A percentile compares a stretch with the other conserved stretches of the same genome.
These are phyloP conservation scores for Eptesicus fuscus DNA, from an alignment of 2,113 vertebrate genomes.

Conservation along the genomic window DNA sequence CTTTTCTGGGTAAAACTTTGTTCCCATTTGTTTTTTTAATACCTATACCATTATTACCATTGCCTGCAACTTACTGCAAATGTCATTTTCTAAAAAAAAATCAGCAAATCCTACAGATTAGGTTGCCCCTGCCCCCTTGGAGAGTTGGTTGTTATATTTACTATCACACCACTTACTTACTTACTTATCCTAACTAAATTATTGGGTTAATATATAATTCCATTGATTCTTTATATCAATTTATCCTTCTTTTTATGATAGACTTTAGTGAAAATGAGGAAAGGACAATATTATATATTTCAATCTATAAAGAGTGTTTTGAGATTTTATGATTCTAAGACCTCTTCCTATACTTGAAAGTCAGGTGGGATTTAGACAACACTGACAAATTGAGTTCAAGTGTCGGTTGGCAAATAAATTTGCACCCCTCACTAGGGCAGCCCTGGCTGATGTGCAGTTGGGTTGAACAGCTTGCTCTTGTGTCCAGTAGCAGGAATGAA, in stretches of 20 bases:
- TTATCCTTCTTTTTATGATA: background rate
- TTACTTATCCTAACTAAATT: background rate
- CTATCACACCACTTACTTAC: background rate
- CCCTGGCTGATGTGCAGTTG: background rate
- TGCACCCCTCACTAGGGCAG: background rate
- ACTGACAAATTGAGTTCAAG: background rate
- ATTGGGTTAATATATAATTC: background rate
- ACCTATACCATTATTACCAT: too few species aligned
- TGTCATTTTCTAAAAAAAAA: background rate
- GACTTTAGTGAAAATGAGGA: background rate
- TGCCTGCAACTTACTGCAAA: too few species aligned
- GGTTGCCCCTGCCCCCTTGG: background rate
- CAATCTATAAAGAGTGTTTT: background rate
- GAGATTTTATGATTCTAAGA: background rate
- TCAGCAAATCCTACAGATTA: background rate
- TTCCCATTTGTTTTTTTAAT: too few species aligned
- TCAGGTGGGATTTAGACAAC: background rate
- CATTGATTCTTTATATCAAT: background rate
- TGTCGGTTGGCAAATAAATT: background rate
- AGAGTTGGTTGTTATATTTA: background rate
- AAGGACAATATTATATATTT: background rate
- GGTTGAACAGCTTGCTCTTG: background rate
- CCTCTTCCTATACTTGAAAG: background rate
- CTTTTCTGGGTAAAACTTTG: constrained; percentile 47
- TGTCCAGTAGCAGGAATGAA: background rate